Evolutionary conservation across 2,797 vertebrate genomes (phyloP).

Genomic region (Pitangus sulphuratus): DNA sequence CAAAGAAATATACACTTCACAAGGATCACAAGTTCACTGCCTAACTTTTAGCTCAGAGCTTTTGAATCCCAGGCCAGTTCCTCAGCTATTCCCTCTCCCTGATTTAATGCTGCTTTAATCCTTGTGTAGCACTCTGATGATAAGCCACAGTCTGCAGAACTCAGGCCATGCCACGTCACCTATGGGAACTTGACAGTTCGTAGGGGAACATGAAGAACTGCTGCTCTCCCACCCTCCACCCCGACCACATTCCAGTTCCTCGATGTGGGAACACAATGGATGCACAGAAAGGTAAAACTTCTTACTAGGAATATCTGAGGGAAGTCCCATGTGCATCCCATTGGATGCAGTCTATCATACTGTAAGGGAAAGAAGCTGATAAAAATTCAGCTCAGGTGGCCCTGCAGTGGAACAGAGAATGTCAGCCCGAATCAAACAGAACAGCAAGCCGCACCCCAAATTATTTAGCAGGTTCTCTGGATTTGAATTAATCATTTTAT

Average conservation of each 20-base stretch:
- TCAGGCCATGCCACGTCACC: background rate
- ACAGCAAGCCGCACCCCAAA: background rate
- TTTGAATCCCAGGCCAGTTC: background rate
- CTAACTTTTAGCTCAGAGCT: background rate
- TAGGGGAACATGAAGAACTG: background rate
- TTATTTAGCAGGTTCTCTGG: background rate
- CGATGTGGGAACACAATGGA: background rate
- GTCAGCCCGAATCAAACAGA: conserved; percentile 11
- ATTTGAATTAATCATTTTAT: background rate
- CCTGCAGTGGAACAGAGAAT: conserved; percentile 43
- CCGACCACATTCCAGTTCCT: background rate
- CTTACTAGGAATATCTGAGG: background rate
- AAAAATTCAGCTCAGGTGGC: conserved; percentile 75
- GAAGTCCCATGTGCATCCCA: background rate
- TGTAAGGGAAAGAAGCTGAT: conserved; percentile 65
- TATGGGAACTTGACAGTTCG: background rate
- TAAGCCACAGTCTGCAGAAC: background rate
- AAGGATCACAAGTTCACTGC: background rate
- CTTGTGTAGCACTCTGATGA: background rate
- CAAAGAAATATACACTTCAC: background rate
- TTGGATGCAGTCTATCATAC: background rate
- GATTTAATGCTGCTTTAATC: background rate
- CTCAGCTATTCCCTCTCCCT: background rate
- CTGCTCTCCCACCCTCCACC: background rate
- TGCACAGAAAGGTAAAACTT: background rate